Percentiles rank a stretch among this genome's conserved stretches.
phyloP scores from a whole-genome alignment of 2,888 invertebrate species.

The Horisme vitalbata region DNA sequence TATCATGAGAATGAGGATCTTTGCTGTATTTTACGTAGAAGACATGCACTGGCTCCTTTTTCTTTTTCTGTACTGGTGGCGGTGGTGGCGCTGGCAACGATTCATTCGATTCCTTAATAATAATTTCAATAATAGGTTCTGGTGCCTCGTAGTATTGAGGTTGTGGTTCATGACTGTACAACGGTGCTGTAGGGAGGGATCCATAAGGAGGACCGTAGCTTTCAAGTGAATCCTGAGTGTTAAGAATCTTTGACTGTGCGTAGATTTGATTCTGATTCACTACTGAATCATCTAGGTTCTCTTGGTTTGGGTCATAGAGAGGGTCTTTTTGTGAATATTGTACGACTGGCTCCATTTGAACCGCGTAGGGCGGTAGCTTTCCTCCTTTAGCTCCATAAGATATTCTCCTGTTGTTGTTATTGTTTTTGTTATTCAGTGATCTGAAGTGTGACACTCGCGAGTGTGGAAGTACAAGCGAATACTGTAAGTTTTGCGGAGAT shows the following conservation, averaged over 20 bases:
- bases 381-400: slow-evolving; percentile 76
- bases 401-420: slow-evolving; percentile 80
- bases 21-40: slow-evolving; percentile 96
- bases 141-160: slow-evolving; percentile 88
- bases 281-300: slow-evolving; percentile 72
- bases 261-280: slow-evolving; percentile 74
- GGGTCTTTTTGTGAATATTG: slow-evolving; percentile 92
- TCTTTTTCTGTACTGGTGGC: slow-evolving; percentile 74
- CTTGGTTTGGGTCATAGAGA: slow-evolving; percentile 84
- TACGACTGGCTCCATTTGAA: slow-evolving; percentile 90
- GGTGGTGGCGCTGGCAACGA: slow-evolving; percentile 86
- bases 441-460: slow-evolving; percentile 80
- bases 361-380: slow-evolving; percentile 87
- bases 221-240: slow-evolving; percentile 68
- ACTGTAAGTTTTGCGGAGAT: slow-evolving; percentile 83
- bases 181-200: slow-evolving; percentile 68
- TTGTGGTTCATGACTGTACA: slow-evolving; percentile 73
- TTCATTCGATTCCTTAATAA: slow-evolving; percentile 94
- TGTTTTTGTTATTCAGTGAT: too few relatives aligned
- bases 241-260: slow-evolving; percentile 75
- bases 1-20: slow-evolving; percentile 88
- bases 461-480: slow-evolving; percentile 83
- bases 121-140: slow-evolving; percentile 95
- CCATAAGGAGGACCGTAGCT: slow-evolving; percentile 76
- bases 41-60: slow-evolving; percentile 93